phyloP scores from a whole-genome alignment of 1,140 invertebrate genomes.

The Philotrypesis tridentata region DNA sequence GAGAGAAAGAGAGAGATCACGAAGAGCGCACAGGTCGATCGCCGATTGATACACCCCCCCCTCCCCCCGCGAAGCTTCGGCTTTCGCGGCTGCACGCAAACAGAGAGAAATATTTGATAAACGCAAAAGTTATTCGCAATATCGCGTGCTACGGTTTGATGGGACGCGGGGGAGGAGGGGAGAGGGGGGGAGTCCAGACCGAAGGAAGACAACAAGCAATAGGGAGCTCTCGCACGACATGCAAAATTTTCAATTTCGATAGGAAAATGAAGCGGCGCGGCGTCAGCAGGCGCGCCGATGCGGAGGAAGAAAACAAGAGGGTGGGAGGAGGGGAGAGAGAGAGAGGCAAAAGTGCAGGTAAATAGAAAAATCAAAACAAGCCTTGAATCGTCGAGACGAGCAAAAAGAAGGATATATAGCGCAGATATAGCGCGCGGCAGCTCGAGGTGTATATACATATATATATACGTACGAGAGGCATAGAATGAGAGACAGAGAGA shows the following conservation, averaged over 20 bases:
- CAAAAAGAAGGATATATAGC: background rate
- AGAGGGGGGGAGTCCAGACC: no score
- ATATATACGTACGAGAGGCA: background rate
- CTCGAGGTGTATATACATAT: no score
- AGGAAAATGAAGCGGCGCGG: background rate
- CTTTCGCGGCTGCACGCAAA: background rate
- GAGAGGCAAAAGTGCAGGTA: background rate
- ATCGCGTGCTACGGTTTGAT: background rate
- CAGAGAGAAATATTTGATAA: slow-evolving; percentile 1
- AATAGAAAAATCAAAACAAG: slow-evolving; percentile 31
- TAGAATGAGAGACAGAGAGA: background rate
- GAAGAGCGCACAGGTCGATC: no score
- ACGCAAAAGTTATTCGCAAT: slow-evolving; percentile 10
- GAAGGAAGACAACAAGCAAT: background rate
- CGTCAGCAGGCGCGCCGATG: background rate
- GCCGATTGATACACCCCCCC: background rate
- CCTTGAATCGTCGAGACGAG: background rate
- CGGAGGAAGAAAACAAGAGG: background rate
- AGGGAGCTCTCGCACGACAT: background rate
- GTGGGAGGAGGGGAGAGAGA: background rate
- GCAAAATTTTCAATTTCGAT: slow-evolving; percentile 14
- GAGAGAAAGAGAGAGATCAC: no score
- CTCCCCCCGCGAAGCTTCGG: background rate
- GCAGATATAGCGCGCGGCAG: no score
- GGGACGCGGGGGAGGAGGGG: no score